Base-by-base conservation (phyloP, 2,113 vertebrate genomes). In the Capricornis sumatraensis region DNA sequence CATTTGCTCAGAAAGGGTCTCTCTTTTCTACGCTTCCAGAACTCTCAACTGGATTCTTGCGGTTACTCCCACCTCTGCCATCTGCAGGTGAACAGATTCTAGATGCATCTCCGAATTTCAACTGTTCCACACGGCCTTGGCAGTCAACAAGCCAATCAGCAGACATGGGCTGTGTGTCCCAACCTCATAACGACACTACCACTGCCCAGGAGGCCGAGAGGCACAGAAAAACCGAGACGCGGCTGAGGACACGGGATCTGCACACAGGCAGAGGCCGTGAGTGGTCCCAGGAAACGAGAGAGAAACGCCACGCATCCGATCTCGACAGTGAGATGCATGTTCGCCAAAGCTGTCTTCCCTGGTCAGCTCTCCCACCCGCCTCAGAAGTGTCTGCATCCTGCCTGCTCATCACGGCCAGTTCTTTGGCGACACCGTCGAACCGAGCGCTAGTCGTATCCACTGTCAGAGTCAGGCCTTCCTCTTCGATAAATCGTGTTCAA, bases 121-220 rank as follows among this genome's bases (percentile, higher is more conserved):
- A 6, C 36, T 16, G 76, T 52, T 45, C 67, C 55, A 62, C 47
- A 23, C 0, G 3, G 33, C 76, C 60, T 40, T 23, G 57, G 47
- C 82, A 25, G 16, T 33, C 71, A 33, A 10, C 3, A 15, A 53
- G 47, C 57, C 55, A 45, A 3, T n/a, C 50, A n/a, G 19, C 28
- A 43, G 23, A 64, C 5, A 13, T 3, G 4, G 15, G 7, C 7
- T 8, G 8, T 36, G 15, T 11, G 2, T 2, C 36, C 2, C 0
- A 17, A 12, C 27, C 13, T 6, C 5, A 16, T 14, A 15, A 27
- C 0, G 12, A 28, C 1, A 47, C 7, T 25, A 3, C 4, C 50
- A 5, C 27, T 6, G 14, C 30, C 62, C 74, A 0, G 19, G 53
- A 13, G 0, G 2, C 12, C 2, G 15, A 50, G 78, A 12, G 36